Conservation (phyloP, 2,113 vertebrate species). For the Rousettus leschenaultii region DNA sequence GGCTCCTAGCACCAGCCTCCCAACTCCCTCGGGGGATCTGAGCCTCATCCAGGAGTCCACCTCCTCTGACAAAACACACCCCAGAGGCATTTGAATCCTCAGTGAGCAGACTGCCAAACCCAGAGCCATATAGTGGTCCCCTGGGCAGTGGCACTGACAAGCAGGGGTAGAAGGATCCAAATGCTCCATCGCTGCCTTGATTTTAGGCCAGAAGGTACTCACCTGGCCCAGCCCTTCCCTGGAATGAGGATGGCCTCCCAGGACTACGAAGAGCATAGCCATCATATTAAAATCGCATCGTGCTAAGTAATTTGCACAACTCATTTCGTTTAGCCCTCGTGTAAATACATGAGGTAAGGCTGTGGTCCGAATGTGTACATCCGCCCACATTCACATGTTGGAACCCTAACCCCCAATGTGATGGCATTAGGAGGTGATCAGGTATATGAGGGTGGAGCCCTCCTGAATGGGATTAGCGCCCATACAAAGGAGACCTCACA, state of each 20-base stretch:
- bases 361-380: background rate
- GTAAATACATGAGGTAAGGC: background rate
- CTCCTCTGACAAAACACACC: background rate
- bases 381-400: too few species aligned
- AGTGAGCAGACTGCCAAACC: background rate
- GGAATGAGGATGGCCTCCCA: background rate
- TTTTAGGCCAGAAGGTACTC: background rate
- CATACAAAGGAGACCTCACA: background rate
- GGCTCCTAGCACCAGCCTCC: background rate
- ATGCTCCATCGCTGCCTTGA: background rate
- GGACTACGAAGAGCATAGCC: background rate
- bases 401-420: background rate
- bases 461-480: background rate
- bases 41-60: background rate
- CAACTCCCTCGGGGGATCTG: fast-evolving
- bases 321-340: background rate
- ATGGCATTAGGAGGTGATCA: background rate
- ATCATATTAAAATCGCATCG: too few species aligned
- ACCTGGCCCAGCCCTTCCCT: background rate
- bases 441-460: background rate
- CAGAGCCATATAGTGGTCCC: background rate
- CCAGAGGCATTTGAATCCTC: background rate
- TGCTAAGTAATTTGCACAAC: background rate
- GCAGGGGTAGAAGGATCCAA: background rate
- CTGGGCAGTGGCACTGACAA: background rate